phyloP scores from a whole-genome alignment of 2,888 invertebrate species.

The Onchidella celtica region DNA sequence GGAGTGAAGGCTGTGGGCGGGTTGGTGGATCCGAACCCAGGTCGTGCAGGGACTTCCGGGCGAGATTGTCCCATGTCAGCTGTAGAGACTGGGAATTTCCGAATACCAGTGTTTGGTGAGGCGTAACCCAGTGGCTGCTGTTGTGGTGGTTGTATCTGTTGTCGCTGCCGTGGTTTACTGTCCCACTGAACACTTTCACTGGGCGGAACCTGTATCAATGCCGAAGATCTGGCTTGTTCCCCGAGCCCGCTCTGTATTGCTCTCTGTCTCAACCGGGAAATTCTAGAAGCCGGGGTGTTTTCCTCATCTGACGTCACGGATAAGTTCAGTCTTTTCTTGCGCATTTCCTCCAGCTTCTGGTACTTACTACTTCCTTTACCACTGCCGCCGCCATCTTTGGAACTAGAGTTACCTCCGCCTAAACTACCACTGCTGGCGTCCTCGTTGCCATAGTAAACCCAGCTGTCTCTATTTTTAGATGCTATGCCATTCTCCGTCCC shows the following conservation, averaged over 20 bases:
- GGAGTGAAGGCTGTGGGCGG: background rate
- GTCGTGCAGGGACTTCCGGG: background rate
- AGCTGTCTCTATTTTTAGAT: slow-evolving; percentile 57
- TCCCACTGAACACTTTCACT: background rate
- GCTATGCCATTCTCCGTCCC: slow-evolving; percentile 49
- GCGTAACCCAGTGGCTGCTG: background rate
- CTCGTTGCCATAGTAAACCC: slow-evolving; percentile 54
- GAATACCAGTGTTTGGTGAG: background rate
- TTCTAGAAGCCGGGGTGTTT: slow-evolving; percentile 68
- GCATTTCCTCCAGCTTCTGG: slow-evolving; percentile 71
- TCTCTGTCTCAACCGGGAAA: slow-evolving; percentile 69
- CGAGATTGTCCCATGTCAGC: background rate
- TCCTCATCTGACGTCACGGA: slow-evolving; percentile 74
- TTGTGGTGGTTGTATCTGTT: background rate
- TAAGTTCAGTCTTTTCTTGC: slow-evolving; percentile 71
- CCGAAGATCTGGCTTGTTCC: slow-evolving; percentile 16
- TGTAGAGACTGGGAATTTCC: background rate
- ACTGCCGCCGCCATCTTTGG: slow-evolving; percentile 47
- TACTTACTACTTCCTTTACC: slow-evolving; percentile 61
- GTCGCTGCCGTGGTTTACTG: background rate
- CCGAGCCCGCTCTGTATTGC: slow-evolving; percentile 62
- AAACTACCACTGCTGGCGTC: slow-evolving; percentile 44
- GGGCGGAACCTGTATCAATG: background rate
- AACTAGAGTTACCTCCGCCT: slow-evolving; percentile 54
- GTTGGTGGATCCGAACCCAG: background rate